Conservation (phyloP, 2,888 invertebrate genomes). For the Unio delphinus region DNA sequence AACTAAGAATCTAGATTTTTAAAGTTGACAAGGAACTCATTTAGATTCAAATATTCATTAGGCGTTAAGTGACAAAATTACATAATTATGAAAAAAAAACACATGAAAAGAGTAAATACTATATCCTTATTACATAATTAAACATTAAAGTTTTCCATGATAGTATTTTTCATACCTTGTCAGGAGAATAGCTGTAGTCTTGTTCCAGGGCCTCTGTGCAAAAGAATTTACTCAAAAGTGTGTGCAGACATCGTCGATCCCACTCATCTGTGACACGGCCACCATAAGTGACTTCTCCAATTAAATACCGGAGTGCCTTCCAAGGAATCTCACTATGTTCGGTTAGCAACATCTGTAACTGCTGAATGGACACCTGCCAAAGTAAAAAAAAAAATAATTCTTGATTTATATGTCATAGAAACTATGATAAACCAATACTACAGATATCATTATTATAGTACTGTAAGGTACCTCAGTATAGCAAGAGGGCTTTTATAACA, state of each 20-base stretch:
- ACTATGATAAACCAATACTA: not conserved
- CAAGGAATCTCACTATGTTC: conserved; percentile 65
- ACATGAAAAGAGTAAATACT: not conserved
- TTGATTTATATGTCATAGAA: not conserved
- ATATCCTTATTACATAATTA: not conserved
- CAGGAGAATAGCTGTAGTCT: conserved; percentile 61
- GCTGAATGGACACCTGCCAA: conserved; percentile 67
- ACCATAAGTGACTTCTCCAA: conserved; percentile 70
- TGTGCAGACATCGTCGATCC: conserved; percentile 68
- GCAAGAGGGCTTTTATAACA: too few relatives aligned
- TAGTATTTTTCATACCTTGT: conserved; percentile 46
- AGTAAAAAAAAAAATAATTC: not conserved
- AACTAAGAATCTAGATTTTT: too few relatives aligned
- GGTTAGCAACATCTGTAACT: conserved; percentile 64
- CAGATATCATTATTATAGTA: too few relatives aligned
- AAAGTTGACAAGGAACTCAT: too few relatives aligned
- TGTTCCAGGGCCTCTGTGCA: conserved; percentile 55
- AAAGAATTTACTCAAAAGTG: conserved; percentile 66
- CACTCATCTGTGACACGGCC: conserved; percentile 71
- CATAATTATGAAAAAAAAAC: not conserved
- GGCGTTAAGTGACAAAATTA: too few relatives aligned
- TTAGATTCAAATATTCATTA: too few relatives aligned
- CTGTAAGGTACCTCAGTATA: too few relatives aligned
- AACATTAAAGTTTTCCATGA: not conserved
- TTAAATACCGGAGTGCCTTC: conserved; percentile 68